Evolutionary conservation across 2,888 invertebrate genomes (phyloP).

Genomic region (Polylopha cassiicola): DNA sequence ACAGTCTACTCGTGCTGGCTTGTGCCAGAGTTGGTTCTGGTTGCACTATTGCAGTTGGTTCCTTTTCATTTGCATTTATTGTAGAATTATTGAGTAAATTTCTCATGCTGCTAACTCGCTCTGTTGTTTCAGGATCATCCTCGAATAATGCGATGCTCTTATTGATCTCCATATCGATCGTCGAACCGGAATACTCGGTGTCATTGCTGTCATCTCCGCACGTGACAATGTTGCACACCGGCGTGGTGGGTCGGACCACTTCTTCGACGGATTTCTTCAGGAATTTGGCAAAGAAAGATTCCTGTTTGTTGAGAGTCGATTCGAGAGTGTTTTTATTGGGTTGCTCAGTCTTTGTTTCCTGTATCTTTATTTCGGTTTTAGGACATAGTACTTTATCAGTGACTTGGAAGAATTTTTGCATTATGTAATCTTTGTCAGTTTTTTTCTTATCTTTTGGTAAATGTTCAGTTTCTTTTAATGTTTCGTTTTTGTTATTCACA

Average conservation of each 20-base stretch:
- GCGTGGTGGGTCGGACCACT: constrained; percentile 36
- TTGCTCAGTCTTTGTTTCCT: constrained; percentile 12
- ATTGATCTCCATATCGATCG: constrained; percentile 69
- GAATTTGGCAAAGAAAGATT: constrained; percentile 69
- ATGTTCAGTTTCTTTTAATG: constrained; percentile 4
- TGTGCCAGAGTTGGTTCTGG: constrained; percentile 5
- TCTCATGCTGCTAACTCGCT: constrained; percentile 52
- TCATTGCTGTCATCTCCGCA: constrained; percentile 61
- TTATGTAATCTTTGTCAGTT: constrained; percentile 48
- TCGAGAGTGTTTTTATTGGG: constrained; percentile 31
- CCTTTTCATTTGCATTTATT: constrained; percentile 25
- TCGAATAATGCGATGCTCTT: constrained; percentile 66
- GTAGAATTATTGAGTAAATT: constrained; percentile 46
- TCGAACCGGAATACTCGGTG: constrained; percentile 61
- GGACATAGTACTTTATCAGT: constrained; percentile 24
- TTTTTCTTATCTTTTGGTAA: constrained; percentile 27
- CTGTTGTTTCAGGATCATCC: constrained; percentile 50
- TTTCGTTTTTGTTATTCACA: constrained; percentile 30
- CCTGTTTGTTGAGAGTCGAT: constrained; percentile 53
- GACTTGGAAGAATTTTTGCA: constrained; percentile 47
- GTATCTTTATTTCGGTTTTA: constrained; percentile 15
- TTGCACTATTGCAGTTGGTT: constrained; percentile 9
- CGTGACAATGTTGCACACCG: constrained; percentile 43
- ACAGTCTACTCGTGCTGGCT: not conserved
- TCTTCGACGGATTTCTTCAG: constrained; percentile 32